Evolutionary conservation across 2,888 invertebrate species (phyloP).

Genomic region (Brachyptera putata): DNA sequence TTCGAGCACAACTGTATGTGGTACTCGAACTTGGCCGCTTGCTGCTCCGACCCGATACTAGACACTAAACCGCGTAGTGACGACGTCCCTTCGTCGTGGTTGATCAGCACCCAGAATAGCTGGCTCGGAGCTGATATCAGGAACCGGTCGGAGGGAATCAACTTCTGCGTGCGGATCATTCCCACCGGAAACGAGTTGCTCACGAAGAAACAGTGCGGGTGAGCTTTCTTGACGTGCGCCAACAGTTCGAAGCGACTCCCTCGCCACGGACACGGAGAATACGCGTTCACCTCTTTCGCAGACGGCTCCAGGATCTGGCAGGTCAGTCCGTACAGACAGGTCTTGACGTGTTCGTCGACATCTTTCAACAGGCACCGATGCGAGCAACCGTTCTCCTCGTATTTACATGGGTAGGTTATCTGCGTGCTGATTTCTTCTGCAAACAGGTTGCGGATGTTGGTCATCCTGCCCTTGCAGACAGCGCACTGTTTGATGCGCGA

Average conservation of each 20-base stretch:
- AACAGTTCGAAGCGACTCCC: not conserved
- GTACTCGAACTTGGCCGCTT: not conserved
- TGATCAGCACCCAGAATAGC: not conserved
- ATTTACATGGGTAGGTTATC: not conserved
- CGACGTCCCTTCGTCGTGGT: not conserved
- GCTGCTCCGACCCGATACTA: not conserved
- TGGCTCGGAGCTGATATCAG: not conserved
- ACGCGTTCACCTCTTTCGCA: not conserved
- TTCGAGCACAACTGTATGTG: not conserved
- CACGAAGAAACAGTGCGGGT: not conserved
- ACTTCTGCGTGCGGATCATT: no score
- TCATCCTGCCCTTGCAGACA: constrained; percentile 51
- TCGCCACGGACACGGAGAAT: not conserved
- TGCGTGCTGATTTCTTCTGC: not conserved
- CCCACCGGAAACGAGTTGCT: not conserved
- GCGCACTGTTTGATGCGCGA: constrained; percentile 54
- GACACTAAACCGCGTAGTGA: not conserved
- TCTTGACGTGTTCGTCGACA: not conserved
- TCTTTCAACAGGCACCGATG: not conserved
- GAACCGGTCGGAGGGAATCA: not conserved
- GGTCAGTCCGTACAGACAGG: not conserved
- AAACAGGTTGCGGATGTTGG: constrained; percentile 49
- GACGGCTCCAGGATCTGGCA: not conserved
- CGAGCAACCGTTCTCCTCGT: not conserved
- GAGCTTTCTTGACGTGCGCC: not conserved